Evolutionary conservation across 2,113 vertebrate genomes (phyloP), one percentile per base, ranked within the genome.

Genomic region (Naja naja): DNA sequence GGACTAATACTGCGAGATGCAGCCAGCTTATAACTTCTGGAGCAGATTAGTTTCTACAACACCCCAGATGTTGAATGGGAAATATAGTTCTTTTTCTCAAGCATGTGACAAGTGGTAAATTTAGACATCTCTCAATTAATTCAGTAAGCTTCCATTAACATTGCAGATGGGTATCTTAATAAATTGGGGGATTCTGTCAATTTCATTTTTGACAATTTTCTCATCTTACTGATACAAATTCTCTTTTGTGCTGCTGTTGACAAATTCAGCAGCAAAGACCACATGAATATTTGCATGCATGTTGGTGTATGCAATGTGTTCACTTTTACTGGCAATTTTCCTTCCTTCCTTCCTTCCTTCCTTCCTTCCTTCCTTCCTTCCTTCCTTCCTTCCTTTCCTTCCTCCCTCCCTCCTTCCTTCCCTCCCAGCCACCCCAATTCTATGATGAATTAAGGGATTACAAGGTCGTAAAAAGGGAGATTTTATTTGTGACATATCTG

Each of bases 51-150:
- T 94, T 94, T 96, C 94, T 95, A 94, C 95, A 93, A 90, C 60
- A 94, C 93, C 88, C 45, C 93, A 97, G 95, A 53, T 96, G 94
- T 88, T 94, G 92, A 91, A 96, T 94, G 95, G 94, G 58, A 96
- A 91, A 96, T 96, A 96, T 93, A 95, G 85, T 96, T 96, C 96
- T 95, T 95, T 95, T 96, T 96, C 94, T 96, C 94, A 96, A 95
- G 96, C 95, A 96, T 93, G 94, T 95, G 95, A 53, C 93, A 97
- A 97, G 93, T 94, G 95, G 95, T 94, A 96, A 90, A 96, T 97
- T 97, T 97, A 92, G 94, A 96, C 94, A 93, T 93, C 93, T 93
- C 94, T 94, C 0, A 89, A 95, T 96, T 96, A 34, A 90, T 93
- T 85, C 55, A 93, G 27, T 52, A 90, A 39, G 14, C 81, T 64